These are phyloP conservation scores for Pediacus dermestoides DNA, from an alignment of 2,888 invertebrate species.

Conservation along the genomic window DNA sequence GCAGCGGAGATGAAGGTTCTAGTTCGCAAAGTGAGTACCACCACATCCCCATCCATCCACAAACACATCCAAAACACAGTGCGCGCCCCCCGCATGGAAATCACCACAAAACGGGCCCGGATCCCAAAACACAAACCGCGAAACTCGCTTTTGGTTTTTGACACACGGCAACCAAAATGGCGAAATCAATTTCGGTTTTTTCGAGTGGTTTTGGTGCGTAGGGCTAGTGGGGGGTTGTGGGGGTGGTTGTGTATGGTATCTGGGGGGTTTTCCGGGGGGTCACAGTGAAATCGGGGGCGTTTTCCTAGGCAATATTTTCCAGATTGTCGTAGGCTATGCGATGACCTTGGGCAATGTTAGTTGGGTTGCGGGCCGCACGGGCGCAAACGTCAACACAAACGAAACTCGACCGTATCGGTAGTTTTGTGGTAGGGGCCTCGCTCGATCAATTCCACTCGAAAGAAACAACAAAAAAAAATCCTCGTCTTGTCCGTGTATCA, in stretches of 20 bases:
- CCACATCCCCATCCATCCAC: no score
- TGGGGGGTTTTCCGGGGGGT: constrained; percentile 5
- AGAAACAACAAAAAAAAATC: no score
- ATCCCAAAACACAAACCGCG: no score
- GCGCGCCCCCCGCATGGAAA: no score
- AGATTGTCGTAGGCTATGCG: constrained; percentile 47
- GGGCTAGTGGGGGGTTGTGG: constrained; percentile 6
- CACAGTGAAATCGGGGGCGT: not conserved
- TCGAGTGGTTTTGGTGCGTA: no score
- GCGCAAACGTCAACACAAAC: constrained; percentile 32
- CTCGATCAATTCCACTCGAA: constrained; percentile 33
- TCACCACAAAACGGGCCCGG: no score
- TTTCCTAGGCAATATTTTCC: constrained; percentile 34
- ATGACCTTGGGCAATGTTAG: constrained; percentile 50
- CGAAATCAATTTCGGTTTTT: constrained; percentile 19
- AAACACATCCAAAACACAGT: no score
- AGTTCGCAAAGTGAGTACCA: constrained; percentile 71
- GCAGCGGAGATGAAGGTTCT: constrained; percentile 75
- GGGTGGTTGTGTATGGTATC: constrained; percentile 5
- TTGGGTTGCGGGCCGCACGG: constrained; percentile 44
- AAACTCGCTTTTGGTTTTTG: constrained; percentile 26
- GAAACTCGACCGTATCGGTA: constrained; percentile 33
- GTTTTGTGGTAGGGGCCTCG: constrained; percentile 33
- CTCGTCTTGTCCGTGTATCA: constrained; percentile 8
- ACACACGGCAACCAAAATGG: constrained; percentile 45